A percentile compares a stretch with the other conserved stretches of the same genome.
Evolutionary conservation across 2,797 vertebrate species (phyloP).

Genomic region (Esox masquinongy): DNA sequence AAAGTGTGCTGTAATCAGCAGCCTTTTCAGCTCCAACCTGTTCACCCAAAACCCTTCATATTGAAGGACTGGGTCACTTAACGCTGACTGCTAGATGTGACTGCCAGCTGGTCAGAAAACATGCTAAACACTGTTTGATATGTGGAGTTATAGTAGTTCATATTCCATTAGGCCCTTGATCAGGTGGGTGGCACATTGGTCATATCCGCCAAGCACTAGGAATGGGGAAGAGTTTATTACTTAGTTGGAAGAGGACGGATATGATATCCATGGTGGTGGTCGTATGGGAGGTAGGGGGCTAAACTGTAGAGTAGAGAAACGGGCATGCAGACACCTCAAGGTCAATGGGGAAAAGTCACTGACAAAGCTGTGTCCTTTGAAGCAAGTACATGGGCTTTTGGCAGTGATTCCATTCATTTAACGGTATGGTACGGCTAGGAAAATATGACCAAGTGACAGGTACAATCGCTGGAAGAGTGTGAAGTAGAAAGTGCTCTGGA

Average conservation of each 20-base stretch:
- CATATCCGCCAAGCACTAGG: background rate
- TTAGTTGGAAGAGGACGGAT: background rate
- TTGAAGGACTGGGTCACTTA: conserved; percentile 14
- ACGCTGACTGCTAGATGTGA: conserved; percentile 23
- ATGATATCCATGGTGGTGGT: background rate
- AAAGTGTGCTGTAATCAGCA: conserved; percentile 54
- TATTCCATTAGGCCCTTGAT: background rate
- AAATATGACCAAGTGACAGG: background rate
- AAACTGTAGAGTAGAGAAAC: background rate
- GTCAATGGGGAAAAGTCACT: background rate
- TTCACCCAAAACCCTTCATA: conserved; percentile 23
- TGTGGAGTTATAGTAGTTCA: conserved; percentile 11
- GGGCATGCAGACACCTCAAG: background rate
- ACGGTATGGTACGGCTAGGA: background rate
- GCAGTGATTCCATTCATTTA: background rate
- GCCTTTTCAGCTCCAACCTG: conserved; percentile 42
- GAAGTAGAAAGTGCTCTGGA: background rate
- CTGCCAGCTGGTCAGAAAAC: conserved; percentile 40
- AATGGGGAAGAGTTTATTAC: background rate
- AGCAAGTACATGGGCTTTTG: background rate
- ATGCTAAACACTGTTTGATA: conserved; percentile 34
- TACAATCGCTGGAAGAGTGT: background rate
- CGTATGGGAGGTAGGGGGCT: background rate
- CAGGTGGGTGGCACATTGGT: background rate
- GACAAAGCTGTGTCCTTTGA: background rate